Evolutionary conservation across 37 sponge, comb jelly and placozoan genomes (phyloP).

Genomic region (Oscarella lobularis): DNA sequence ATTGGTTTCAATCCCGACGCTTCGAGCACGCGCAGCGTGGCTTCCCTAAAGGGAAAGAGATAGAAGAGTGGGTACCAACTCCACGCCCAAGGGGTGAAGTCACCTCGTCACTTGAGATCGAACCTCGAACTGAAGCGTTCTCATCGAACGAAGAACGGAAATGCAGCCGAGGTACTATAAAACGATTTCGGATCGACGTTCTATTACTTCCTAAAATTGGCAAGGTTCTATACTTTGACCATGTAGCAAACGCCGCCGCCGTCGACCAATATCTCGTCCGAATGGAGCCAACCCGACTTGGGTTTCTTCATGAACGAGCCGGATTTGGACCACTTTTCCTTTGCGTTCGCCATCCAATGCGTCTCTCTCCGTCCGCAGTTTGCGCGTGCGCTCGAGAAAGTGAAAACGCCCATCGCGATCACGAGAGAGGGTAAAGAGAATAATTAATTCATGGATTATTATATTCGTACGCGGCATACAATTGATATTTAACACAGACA

Average conservation of each 20-base stretch:
- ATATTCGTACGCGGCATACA: too few species aligned
- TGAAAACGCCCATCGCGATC: too few species aligned
- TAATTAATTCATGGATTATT: too few species aligned
- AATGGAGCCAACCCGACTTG: slow-evolving; percentile 62
- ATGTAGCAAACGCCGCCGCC: slow-evolving; percentile 39
- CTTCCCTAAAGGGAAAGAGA: neutral
- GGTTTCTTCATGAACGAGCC: slow-evolving; percentile 71
- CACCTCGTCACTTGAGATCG: slow-evolving; percentile 56
- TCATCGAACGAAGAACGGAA: slow-evolving; percentile 40
- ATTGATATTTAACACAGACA: too few species aligned
- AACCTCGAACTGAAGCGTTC: slow-evolving; percentile 41
- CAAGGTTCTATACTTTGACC: slow-evolving; percentile 27
- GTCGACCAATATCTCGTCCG: slow-evolving; percentile 34
- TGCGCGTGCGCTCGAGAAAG: too few species aligned
- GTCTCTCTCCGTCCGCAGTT: too few species aligned
- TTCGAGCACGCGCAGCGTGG: neutral
- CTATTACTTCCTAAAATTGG: too few species aligned
- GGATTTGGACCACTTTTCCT: slow-evolving; percentile 38
- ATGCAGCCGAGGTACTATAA: slow-evolving; percentile 59
- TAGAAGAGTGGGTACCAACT: too few species aligned
- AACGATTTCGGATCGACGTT: too few species aligned
- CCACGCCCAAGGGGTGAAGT: too few species aligned
- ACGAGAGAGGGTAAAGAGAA: too few species aligned
- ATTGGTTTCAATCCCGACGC: neutral
- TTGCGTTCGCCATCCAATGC: neutral